These are phyloP conservation scores for Caerostris extrusa DNA, from an alignment of 1,140 invertebrate genomes.

Conservation along the genomic window DNA sequence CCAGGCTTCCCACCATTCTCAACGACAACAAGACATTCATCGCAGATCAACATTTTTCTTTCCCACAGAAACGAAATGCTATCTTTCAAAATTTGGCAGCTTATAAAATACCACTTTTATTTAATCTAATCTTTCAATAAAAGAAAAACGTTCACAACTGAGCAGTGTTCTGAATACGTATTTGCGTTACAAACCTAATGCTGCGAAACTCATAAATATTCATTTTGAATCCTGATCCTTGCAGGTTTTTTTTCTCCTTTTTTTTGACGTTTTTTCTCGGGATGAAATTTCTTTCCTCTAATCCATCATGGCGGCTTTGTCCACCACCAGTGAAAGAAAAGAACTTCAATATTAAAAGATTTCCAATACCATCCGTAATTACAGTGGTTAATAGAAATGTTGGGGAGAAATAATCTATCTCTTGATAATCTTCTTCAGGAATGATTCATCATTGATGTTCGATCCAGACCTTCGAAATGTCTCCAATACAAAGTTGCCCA, in stretches of 20 bases:
- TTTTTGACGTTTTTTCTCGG: background rate
- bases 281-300: conserved; percentile 1
- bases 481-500: background rate
- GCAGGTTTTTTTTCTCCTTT: background rate
- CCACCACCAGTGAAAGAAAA: background rate
- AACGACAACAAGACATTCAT: background rate
- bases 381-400: background rate
- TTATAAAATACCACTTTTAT: background rate
- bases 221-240: background rate
- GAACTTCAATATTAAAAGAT: conserved; percentile 17
- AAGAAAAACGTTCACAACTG: background rate
- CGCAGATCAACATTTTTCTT: background rate
- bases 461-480: background rate
- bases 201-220: background rate
- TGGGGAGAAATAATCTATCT: background rate
- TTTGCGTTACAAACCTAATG: background rate
- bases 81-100: background rate
- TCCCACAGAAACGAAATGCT: background rate
- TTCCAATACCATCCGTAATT: conserved; percentile 9
- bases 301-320: background rate
- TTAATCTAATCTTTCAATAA: background rate
- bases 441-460: background rate
- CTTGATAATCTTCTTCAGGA: background rate
- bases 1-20: background rate
- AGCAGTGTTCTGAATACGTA: background rate